Base-by-base conservation (phyloP, 2,797 vertebrate genomes). In the Lutjanus campechanus region DNA sequence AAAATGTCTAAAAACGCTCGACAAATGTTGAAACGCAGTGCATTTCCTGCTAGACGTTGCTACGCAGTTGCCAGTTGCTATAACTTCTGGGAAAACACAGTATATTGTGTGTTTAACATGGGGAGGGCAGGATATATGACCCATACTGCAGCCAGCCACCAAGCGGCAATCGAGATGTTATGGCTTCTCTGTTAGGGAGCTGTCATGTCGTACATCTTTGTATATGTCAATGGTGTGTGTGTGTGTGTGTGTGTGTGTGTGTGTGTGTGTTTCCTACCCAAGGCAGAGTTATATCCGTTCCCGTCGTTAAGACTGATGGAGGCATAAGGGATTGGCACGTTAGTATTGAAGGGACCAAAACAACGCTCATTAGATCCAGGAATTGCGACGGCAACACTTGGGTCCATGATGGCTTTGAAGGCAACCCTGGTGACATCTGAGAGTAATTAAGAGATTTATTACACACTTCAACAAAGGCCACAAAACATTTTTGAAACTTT, bases 311-410 rank as follows among this genome's bases (percentile, higher is more conserved):
- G 86, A 4, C 59, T 5, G 50, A 95, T 53, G 0, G 2, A 12
- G 13, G 44, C 2, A 61, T 90, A 96, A 8, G 92, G 84, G 40
- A 96, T 90, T 6, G 93, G 72, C 41, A 95, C 64, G 1, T 92
- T 79, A 5, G 65, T 90, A 47, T 88, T 95, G 77, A 93, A 96
- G 22, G 95, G 95, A 19, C 95, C 95, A 46, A 94, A 93, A 79
- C 95, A 96, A 0, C 1, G 1, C 1, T 53, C 0, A 5, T 19
- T 1, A 7, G 66, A 19, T 44, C 47, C 65, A 40, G 72, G 11
- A 19, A 70, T 36, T 1, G 0, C 0, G 0, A 13, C 2, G 8
- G 62, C 71, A 1, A 78, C 1, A 7, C 2, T 72, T 13, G 69
- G 43, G 25, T 67, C 8, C 81, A 87, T 82, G 43, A 40, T 40